Evolutionary conservation across 2,113 vertebrate genomes (phyloP), one percentile per base, ranked within the genome.

Genomic region (Vidua macroura): DNA sequence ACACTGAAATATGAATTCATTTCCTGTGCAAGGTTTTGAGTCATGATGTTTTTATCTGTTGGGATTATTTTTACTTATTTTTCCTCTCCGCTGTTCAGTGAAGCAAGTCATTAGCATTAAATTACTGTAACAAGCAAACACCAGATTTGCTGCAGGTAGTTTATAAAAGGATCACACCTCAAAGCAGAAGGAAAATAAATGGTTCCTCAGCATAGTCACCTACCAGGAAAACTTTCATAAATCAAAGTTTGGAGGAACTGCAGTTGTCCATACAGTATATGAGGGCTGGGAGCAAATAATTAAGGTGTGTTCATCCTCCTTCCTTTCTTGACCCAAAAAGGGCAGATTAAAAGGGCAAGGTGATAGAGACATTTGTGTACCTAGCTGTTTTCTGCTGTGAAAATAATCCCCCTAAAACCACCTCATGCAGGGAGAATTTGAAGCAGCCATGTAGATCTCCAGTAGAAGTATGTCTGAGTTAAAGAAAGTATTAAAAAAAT

Each of bases 31-130:
- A 67, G 52, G 31, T 63, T 86, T 86, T 41, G 70, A 75, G 55
- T 69, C 60, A 35, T 16, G 3, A 51, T 64, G 51, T 4, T 64
- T 60, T 86, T 83, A 74, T 73, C 66, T 63, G 35, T 64, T 77
- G 18, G 55, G 66, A 69, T 93, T 89, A 19, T 66, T 91, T 80
- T 56, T 66, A 33, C 39, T 86, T 79, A 46, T 56, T 92, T 83
- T 62, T 73, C 20, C 41, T 90, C 35, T 88, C 62, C 41, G 22
- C 56, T 77, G 46, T 41, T 90, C 91, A 73, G 27, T 74, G 73
- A 80, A 92, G 67, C 74, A 81, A 68, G 15, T 60, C 35, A 64
- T 83, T 92, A 70, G 39, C 82, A 62, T 92, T 94, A 82, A 94
- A 84, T 88, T 76, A 67, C 48, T 87, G 30, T 59, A 72, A 62